Evolutionary conservation across 2,113 vertebrate genomes (phyloP).

Genomic region (Limnothrissa miodon): DNA sequence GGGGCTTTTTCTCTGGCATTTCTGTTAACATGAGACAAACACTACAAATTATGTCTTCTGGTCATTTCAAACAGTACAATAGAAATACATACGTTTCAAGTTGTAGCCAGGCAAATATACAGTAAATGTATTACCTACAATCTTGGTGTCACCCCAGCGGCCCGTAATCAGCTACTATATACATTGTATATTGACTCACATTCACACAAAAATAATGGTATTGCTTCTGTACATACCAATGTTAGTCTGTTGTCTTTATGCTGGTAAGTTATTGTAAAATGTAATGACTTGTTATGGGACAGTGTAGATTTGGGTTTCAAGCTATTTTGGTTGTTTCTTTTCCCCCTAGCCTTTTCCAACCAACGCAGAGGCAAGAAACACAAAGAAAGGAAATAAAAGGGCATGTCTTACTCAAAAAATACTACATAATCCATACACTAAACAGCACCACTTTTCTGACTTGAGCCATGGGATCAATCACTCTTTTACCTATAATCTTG

Average conservation of each 20-base stretch:
- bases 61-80: neutral
- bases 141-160: neutral
- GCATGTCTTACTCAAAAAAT: neutral
- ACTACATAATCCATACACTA: neutral
- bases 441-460: conserved; percentile 12
- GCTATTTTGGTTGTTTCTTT: conserved; percentile 43
- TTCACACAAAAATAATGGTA: conserved; percentile 1
- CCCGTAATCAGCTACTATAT: neutral
- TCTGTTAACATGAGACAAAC: neutral
- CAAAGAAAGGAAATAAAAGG: conserved; percentile 1
- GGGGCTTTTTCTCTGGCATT: neutral
- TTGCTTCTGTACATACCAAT: neutral
- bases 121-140: neutral
- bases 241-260: neutral
- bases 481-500: neutral
- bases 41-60: neutral
- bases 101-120: neutral
- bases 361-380: conserved; percentile 23
- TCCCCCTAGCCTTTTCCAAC: neutral
- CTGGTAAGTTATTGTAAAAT: neutral
- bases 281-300: neutral
- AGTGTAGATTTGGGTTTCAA: neutral
- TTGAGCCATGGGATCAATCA: neutral
- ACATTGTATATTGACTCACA: conserved; percentile 11
- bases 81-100: neutral